Conservation (phyloP, 1,140 invertebrate species). For the Pogonomyrmex californicus region DNA sequence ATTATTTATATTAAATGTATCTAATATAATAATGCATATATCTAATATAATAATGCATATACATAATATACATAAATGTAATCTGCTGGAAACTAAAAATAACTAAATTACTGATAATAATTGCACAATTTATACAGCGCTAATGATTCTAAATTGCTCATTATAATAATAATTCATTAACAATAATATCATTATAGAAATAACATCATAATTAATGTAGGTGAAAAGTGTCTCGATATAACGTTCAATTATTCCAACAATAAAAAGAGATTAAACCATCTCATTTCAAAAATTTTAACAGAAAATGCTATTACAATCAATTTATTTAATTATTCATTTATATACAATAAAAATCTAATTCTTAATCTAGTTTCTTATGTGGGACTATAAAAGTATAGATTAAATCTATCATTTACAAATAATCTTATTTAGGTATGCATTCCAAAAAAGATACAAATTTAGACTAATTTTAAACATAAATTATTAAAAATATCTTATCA, state of each 20-base stretch:
- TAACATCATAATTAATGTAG: constrained; percentile 9
- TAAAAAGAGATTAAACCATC: neutral
- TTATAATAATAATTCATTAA: constrained; percentile 44
- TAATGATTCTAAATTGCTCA: constrained; percentile 43
- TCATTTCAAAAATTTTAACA: neutral
- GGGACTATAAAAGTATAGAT: neutral
- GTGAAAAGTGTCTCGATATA: neutral
- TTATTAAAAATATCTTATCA: neutral
- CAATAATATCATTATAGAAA: constrained; percentile 4
- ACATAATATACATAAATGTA: constrained; percentile 16
- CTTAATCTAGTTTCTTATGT: too few relatives aligned
- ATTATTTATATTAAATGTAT: constrained; percentile 9
- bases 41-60: neutral
- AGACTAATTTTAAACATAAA: neutral
- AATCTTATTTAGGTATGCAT: neutral
- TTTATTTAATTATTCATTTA: neutral
- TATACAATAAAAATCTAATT: neutral
- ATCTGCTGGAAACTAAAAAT: constrained; percentile 14
- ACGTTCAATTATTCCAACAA: neutral
- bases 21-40: neutral
- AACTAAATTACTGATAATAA: constrained; percentile 49
- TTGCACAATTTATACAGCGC: constrained; percentile 15
- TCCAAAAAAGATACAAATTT: neutral
- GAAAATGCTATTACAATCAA: neutral
- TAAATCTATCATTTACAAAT: neutral